Percentiles rank a stretch among this genome's conserved stretches.
Conservation (phyloP, 2,888 invertebrate species). For the Sphinx pinastri region DNA sequence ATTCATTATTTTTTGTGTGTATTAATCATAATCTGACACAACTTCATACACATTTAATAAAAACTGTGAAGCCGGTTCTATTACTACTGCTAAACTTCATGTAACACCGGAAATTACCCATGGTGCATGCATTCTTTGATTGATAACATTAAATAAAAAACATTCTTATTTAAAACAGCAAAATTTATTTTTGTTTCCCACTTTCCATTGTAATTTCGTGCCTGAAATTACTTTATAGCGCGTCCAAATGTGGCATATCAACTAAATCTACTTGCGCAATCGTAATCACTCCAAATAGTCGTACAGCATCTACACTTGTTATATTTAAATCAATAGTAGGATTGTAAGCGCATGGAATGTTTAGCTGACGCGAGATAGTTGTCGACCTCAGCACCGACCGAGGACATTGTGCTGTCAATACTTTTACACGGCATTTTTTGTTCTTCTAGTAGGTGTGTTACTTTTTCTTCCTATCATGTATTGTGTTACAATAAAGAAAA, state of each 20-base stretch:
- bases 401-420: slow-evolving; percentile 66
- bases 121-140: too few species aligned
- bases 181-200: too few species aligned
- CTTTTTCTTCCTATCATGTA: background rate
- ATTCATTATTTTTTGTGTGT: too few species aligned
- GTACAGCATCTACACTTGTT: slow-evolving; percentile 23
- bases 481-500: background rate
- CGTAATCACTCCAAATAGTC: background rate
- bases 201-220: too few species aligned
- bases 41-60: too few species aligned
- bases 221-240: background rate
- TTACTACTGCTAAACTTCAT: too few species aligned
- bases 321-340: slow-evolving; percentile 23
- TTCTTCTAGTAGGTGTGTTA: background rate
- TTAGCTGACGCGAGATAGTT: slow-evolving; percentile 61
- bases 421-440: slow-evolving; percentile 55
- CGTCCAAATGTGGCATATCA: background rate
- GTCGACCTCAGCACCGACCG: slow-evolving; percentile 71
- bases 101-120: background rate
- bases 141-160: too few species aligned
- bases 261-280: background rate
- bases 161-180: too few species aligned
- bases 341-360: slow-evolving; percentile 26
- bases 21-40: too few species aligned
- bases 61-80: too few species aligned